These are phyloP conservation scores for Haliclona indistincta DNA, from an alignment of 37 sponge, comb jelly and placozoan species.

Conservation along the genomic window DNA sequence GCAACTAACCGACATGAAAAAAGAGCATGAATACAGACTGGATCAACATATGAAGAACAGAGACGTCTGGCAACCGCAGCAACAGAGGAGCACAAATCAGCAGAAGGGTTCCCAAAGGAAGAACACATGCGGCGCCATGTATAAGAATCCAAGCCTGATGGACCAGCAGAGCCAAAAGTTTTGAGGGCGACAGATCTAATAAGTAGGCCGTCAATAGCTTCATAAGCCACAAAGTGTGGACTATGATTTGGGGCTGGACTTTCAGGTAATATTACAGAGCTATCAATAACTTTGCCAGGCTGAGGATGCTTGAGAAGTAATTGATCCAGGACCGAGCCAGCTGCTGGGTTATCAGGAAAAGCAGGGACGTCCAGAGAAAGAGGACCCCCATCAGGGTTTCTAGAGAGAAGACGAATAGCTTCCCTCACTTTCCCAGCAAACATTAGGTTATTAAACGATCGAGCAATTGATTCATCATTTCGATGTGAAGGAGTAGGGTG, in stretches of 20 bases:
- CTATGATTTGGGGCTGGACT: neutral
- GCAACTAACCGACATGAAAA: constrained; percentile 56
- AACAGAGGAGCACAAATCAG: constrained; percentile 39
- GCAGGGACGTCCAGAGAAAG: constrained; percentile 1
- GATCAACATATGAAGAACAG: constrained; percentile 38
- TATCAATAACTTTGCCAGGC: neutral
- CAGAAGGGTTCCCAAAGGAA: constrained; percentile 32
- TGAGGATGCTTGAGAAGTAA: constrained; percentile 36
- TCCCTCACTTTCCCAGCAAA: neutral
- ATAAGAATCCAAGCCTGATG: constrained; percentile 40
- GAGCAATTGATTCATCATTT: neutral
- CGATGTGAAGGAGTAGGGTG: neutral
- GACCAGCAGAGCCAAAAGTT: constrained; percentile 47
- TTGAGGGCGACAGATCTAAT: constrained; percentile 30
- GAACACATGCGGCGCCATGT: constrained; percentile 40
- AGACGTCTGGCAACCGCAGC: constrained; percentile 43
- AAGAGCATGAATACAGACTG: constrained; percentile 17
- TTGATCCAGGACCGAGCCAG: constrained; percentile 3
- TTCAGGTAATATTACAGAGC: neutral
- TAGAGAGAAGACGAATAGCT: constrained; percentile 20
- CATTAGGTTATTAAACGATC: constrained; percentile 16
- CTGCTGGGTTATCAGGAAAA: neutral
- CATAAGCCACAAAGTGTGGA: constrained; percentile 32
- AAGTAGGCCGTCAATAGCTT: constrained; percentile 31
- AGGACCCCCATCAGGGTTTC: neutral